Evolutionary conservation across 2,113 vertebrate genomes (phyloP).

Genomic region (Miniopterus natalensis): DNA sequence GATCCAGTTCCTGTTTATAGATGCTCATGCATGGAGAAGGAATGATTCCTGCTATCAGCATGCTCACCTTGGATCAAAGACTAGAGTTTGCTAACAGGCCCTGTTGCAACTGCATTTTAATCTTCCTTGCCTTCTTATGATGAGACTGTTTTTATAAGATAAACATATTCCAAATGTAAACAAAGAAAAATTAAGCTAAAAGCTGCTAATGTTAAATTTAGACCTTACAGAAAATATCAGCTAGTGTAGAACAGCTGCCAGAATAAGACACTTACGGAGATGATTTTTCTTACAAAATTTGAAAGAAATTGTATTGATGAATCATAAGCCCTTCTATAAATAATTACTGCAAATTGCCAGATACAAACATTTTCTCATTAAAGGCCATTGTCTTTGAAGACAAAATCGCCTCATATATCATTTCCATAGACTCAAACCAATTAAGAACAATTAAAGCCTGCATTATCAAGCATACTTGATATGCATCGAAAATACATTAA

Average conservation of each 20-base stretch:
- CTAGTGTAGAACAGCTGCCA: slow-evolving; percentile 86
- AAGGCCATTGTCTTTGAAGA: slow-evolving; percentile 84
- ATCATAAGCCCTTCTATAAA: slow-evolving; percentile 88
- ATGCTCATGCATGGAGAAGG: slow-evolving; percentile 54
- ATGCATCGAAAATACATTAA: slow-evolving; percentile 76
- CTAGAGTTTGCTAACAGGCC: slow-evolving; percentile 79
- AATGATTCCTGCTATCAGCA: slow-evolving; percentile 69
- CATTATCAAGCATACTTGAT: slow-evolving; percentile 83
- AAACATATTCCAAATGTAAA: slow-evolving; percentile 81
- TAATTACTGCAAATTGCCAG: slow-evolving; percentile 87
- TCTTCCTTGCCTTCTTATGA: slow-evolving; percentile 78
- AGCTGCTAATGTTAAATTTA: slow-evolving; percentile 84
- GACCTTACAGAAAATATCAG: slow-evolving; percentile 83
- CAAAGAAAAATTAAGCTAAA: slow-evolving; percentile 84
- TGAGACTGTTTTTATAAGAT: slow-evolving; percentile 82
- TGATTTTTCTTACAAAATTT: slow-evolving; percentile 87
- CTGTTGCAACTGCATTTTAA: slow-evolving; percentile 40
- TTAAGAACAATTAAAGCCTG: slow-evolving; percentile 86
- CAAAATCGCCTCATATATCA: slow-evolving; percentile 83
- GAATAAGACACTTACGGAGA: slow-evolving; percentile 83
- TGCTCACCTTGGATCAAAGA: slow-evolving; percentile 45
- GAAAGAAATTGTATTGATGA: slow-evolving; percentile 89
- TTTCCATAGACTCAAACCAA: slow-evolving; percentile 79
- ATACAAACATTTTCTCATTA: slow-evolving; percentile 87
- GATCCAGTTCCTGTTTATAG: slow-evolving; percentile 66